Conservation (phyloP, 2,888 invertebrate species). For the Eurois occulta region DNA sequence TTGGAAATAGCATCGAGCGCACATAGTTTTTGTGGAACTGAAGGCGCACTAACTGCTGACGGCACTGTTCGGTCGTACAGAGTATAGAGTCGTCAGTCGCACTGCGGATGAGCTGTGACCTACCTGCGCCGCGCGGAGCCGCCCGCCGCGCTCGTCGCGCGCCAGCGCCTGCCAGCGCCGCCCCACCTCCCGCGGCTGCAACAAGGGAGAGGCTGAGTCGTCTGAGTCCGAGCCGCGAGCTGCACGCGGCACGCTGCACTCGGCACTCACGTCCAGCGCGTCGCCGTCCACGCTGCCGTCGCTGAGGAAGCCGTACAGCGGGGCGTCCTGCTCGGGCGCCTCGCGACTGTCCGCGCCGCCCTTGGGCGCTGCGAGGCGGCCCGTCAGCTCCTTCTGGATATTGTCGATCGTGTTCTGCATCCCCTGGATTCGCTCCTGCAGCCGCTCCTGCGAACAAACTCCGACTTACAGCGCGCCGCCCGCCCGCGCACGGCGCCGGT, state of each 20-base stretch:
- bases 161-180: constrained; percentile 56
- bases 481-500: background rate
- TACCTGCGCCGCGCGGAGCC: constrained; percentile 7
- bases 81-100: too few relatives aligned
- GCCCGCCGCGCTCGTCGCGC: background rate
- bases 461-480: background rate
- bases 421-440: constrained; percentile 75
- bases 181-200: constrained; percentile 59
- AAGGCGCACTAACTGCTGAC: too few relatives aligned
- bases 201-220: background rate
- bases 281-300: constrained; percentile 76
- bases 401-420: constrained; percentile 82
- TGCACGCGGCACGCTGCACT: background rate
- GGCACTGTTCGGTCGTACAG: too few relatives aligned
- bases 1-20: too few relatives aligned
- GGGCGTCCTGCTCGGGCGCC: constrained; percentile 57
- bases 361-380: constrained; percentile 60
- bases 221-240: background rate
- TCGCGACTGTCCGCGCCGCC: constrained; percentile 17
- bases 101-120: background rate
- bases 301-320: constrained; percentile 67
- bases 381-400: constrained; percentile 81
- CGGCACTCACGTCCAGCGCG: constrained; percentile 66
- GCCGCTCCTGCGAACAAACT: constrained; percentile 71
- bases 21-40: too few relatives aligned